Conservation (phyloP, 2,888 invertebrate genomes). For the Atrina japonica region DNA sequence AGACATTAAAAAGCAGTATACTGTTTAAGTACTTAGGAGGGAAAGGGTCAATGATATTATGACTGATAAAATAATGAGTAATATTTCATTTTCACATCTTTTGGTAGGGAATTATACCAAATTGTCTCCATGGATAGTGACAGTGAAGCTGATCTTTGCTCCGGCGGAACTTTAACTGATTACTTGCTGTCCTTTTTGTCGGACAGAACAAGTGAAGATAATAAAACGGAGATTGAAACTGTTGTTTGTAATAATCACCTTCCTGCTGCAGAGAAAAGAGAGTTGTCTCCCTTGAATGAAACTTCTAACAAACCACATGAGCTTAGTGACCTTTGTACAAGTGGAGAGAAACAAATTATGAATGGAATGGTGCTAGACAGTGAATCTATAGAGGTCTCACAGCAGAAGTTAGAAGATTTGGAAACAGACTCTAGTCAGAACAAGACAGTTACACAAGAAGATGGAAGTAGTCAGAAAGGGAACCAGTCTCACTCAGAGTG, state of each 20-base stretch:
- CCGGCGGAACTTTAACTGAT: conserved; percentile 1
- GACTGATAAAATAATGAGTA: too few species aligned
- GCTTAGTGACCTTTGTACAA: background rate
- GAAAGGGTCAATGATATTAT: too few species aligned
- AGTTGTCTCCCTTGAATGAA: conserved; percentile 20
- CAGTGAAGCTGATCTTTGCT: conserved; percentile 5
- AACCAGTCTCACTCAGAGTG: background rate
- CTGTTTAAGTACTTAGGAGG: too few species aligned
- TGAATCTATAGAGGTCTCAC: background rate
- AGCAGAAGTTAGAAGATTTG: too few species aligned
- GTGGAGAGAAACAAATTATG: too few species aligned
- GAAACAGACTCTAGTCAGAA: too few species aligned
- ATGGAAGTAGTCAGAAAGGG: background rate
- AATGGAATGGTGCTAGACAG: too few species aligned
- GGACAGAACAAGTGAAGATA: background rate
- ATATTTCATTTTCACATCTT: background rate
- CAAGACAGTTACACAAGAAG: too few species aligned
- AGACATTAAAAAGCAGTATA: too few species aligned
- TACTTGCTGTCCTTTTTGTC: conserved; percentile 4
- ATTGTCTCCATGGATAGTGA: conserved; percentile 17
- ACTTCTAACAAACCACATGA: conserved; percentile 10
- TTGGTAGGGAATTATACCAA: conserved; percentile 24
- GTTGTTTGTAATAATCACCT: too few species aligned
- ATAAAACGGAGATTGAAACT: too few species aligned
- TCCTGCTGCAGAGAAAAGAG: background rate